Conservation (phyloP, 37 sponge, comb jelly and placozoan genomes). For the Agelas oroides region DNA sequence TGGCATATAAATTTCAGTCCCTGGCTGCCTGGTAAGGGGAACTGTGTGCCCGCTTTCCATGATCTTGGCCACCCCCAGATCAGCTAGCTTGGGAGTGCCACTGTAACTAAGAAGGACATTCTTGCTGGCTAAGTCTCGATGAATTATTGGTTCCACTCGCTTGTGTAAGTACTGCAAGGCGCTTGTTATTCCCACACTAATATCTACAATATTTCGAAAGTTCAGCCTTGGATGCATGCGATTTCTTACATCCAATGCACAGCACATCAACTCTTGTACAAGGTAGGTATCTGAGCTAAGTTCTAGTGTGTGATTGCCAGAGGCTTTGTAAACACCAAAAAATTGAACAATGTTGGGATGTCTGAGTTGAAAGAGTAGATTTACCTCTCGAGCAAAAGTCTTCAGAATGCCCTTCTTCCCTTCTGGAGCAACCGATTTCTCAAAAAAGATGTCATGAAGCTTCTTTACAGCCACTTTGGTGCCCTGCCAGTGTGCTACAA, state of each 20-base stretch:
- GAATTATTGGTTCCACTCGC: conserved; percentile 63
- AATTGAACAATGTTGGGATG: conserved; percentile 88
- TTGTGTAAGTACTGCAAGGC: conserved; percentile 83
- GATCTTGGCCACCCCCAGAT: conserved; percentile 76
- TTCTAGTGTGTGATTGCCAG: background rate
- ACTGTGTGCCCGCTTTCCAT: background rate
- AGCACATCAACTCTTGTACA: conserved; percentile 60
- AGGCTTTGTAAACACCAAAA: conserved; percentile 49
- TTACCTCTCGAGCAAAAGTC: conserved; percentile 50
- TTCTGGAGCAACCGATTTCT: background rate
- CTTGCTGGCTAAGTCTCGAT: conserved; percentile 78
- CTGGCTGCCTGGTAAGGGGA: conserved; percentile 67
- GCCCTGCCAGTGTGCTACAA: conserved; percentile 50
- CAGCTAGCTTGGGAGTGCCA: conserved; percentile 76
- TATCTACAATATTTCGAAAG: conserved; percentile 56
- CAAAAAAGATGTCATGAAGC: conserved; percentile 61
- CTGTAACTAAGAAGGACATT: conserved; percentile 64
- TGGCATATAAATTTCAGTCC: conserved; percentile 79
- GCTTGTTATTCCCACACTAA: conserved; percentile 43
- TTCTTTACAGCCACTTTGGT: conserved; percentile 70
- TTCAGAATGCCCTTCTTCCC: conserved; percentile 25
- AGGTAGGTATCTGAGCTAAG: conserved; percentile 42
- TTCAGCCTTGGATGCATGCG: conserved; percentile 29
- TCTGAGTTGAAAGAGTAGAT: conserved; percentile 43
- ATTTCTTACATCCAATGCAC: conserved; percentile 52